phyloP scores from a whole-genome alignment of 53 echinoderm and acorn worm genomes.

The Luidia sarsii region DNA sequence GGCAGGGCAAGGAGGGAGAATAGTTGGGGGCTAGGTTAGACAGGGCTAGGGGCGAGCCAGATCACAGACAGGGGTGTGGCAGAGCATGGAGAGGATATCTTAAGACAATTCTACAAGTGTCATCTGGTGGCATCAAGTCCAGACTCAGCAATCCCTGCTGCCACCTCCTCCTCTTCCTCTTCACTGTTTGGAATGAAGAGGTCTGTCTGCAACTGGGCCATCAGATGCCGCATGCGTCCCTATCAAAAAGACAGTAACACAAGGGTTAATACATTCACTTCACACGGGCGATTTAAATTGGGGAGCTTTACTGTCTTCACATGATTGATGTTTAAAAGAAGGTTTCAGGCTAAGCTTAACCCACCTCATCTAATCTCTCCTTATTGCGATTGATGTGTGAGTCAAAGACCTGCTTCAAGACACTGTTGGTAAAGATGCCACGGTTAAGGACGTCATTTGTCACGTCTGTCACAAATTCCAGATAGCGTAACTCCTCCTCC shows the following conservation, averaged over 20 bases:
- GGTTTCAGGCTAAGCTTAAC: not conserved
- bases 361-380: constrained; percentile 85
- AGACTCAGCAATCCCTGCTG: too few species aligned
- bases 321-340: not conserved
- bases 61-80: too few species aligned
- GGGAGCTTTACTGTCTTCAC: too few species aligned
- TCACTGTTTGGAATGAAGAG: constrained; percentile 77
- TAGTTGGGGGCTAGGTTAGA: too few species aligned
- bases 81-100: not conserved
- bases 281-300: too few species aligned
- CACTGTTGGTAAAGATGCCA: constrained; percentile 90
- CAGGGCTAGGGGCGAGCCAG: too few species aligned
- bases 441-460: constrained; percentile 94
- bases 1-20: too few species aligned
- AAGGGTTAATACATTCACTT: too few species aligned
- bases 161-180: constrained; percentile 25
- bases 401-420: constrained; percentile 95
- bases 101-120: constrained; percentile 1
- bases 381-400: constrained; percentile 88
- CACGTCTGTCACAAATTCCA: constrained; percentile 98
- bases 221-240: constrained; percentile 87
- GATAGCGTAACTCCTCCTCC: constrained; percentile 89
- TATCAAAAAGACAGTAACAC: not conserved
- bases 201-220: constrained; percentile 85
- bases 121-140: not conserved